A percentile compares a stretch with the other conserved stretches of the same genome.
phyloP scores from a whole-genome alignment of 2,888 invertebrate species.

The Lithodes maja region DNA sequence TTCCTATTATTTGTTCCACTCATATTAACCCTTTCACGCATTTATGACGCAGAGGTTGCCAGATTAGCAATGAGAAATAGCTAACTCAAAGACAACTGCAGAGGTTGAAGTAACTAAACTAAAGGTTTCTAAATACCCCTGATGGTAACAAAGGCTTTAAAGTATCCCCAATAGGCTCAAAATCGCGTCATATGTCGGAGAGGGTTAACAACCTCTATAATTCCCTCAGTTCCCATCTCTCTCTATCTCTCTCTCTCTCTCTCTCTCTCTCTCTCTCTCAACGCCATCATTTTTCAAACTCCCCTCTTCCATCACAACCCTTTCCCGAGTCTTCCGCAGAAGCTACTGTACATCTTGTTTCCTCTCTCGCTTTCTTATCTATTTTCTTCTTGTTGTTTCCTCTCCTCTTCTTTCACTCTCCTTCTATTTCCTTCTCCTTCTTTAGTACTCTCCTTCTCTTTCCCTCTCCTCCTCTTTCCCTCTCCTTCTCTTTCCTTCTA shows the following conservation, averaged over 20 bases:
- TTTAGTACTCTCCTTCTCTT: neutral
- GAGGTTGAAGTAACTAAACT: no score
- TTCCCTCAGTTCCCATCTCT: no score
- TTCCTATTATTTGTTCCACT: no score
- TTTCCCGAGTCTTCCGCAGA: neutral
- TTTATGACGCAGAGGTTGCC: no score
- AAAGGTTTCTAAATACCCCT: no score
- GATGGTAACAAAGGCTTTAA: no score
- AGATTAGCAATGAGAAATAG: no score
- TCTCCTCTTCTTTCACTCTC: neutral
- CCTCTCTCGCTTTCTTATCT: neutral
- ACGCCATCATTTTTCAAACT: neutral
- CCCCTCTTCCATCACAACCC: neutral
- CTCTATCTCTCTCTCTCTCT: neutral
- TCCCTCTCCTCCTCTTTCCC: neutral
- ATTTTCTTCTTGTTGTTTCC: neutral
- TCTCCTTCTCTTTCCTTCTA: neutral
- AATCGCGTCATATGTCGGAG: no score
- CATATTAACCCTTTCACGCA: neutral
- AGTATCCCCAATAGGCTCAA: no score
- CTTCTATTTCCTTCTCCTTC: neutral
- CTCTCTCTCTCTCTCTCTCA: neutral
- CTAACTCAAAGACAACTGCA: no score
- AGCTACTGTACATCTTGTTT: no score
- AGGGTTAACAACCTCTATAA: no score